phyloP scores from a whole-genome alignment of 2,113 vertebrate genomes.

The Uria aalge region DNA sequence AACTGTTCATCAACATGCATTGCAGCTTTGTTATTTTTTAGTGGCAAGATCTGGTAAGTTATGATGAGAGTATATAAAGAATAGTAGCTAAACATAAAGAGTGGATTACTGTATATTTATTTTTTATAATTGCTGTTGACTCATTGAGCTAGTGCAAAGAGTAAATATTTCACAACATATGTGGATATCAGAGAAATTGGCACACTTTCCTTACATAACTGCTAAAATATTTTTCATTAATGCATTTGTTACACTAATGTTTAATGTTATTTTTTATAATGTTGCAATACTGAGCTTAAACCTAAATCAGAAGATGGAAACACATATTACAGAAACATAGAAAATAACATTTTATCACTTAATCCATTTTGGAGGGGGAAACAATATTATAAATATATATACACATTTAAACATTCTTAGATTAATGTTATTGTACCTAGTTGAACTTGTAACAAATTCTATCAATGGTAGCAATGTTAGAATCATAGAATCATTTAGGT shows the following conservation, averaged over 20 bases:
- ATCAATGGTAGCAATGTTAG: background rate
- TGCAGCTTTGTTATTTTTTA: slow-evolving; percentile 26
- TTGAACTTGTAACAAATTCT: background rate
- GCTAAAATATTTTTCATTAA: background rate
- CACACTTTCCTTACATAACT: background rate
- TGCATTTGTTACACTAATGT: background rate
- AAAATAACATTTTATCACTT: background rate
- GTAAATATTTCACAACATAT: background rate
- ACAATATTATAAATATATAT: background rate
- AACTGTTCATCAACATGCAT: background rate
- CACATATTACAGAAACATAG: background rate
- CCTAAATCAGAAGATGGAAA: background rate
- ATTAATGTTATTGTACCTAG: background rate
- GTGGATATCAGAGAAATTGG: background rate
- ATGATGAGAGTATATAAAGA: background rate
- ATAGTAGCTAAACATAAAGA: background rate
- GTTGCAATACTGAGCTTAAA: background rate
- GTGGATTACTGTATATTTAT: background rate
- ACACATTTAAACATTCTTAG: background rate
- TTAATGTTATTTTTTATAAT: background rate
- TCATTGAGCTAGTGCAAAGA: background rate
- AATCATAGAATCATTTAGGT: too few relatives aligned
- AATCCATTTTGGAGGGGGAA: background rate
- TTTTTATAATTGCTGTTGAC: background rate
- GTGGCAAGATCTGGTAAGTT: slow-evolving; percentile 26